Evolutionary conservation across 2,113 vertebrate species (phyloP), one percentile per base, ranked within the genome.

Genomic region (Todiramphus saurophagus): DNA sequence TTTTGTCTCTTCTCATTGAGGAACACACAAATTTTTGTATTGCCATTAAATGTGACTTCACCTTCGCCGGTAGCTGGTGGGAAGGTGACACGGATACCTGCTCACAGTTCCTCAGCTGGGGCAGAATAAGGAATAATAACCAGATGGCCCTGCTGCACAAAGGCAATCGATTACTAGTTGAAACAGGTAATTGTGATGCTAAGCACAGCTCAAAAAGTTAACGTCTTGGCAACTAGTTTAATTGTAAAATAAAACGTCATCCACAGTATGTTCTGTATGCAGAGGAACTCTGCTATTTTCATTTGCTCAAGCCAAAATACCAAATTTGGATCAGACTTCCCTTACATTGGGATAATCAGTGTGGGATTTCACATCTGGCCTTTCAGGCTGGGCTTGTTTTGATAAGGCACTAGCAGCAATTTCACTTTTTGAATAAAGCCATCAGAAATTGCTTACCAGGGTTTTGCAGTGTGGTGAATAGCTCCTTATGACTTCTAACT

Each of bases 361-460:
- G 30, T 84, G 86, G 79, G 60, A 56, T 93, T 94, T 90, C 76
- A 72, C 83, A 92, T 90, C 88, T 90, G 79, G 69, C 64, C 73
- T 97, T 95, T 85, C 48, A 93, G 89, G 56, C 64, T 87, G 53
- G 89, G 51, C 74, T 96, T 78, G 78, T 83, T 97, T 97, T 80
- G 6, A 63, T 87, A 63, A 93, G 60, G 13, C 86, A 79, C 74
- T 67, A 83, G 70, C 84, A 93, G 79, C 89, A 83, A 91, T 93
- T 91, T 88, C 44, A 56, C 41, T 17, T 70, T 90, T 89, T 89
- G 78, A 60, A 75, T 85, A 76, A 87, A 92, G 41, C 87, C 76
- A 59, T 88, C 33, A 95, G 94, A 96, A 96, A 94, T 41, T 60
- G 50, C 95, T 96, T 96, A 78, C 56, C 89, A 44, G 77, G 31